phyloP scores from a whole-genome alignment of 2,113 vertebrate genomes.

The Baryphthengus martii region DNA sequence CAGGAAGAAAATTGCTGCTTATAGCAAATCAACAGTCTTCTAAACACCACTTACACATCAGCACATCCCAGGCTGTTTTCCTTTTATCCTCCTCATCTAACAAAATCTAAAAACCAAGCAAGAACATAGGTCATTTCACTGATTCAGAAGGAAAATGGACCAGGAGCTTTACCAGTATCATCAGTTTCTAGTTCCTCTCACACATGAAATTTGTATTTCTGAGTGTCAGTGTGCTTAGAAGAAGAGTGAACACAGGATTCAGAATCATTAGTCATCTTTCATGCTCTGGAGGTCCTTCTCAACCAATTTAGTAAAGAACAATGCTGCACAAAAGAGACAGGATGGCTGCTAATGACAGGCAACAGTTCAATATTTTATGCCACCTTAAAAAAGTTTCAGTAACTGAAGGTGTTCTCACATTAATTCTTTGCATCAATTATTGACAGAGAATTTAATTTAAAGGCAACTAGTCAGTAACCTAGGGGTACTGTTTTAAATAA shows the following conservation, averaged over 20 bases:
- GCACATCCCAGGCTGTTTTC: neutral
- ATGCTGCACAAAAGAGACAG: slow-evolving; percentile 74
- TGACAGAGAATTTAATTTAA: slow-evolving; percentile 98
- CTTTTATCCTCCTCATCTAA: neutral
- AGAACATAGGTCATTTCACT: neutral
- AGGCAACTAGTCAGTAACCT: slow-evolving; percentile 93
- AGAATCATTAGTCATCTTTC: slow-evolving; percentile 72
- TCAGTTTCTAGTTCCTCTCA: neutral
- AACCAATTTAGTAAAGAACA: slow-evolving; percentile 73
- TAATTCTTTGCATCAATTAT: slow-evolving; percentile 99
- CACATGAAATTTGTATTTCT: slow-evolving; percentile 33
- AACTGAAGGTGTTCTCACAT: slow-evolving; percentile 91
- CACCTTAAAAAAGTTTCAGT: slow-evolving; percentile 84
- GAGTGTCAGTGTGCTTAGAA: slow-evolving; percentile 58
- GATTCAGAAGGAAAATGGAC: neutral
- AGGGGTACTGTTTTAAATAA: slow-evolving; percentile 94
- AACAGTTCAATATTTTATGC: slow-evolving; percentile 83
- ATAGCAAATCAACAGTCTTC: neutral
- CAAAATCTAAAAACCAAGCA: neutral
- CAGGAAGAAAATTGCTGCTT: neutral
- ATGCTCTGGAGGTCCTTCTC: slow-evolving; percentile 76
- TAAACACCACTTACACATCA: neutral
- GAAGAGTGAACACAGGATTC: slow-evolving; percentile 34
- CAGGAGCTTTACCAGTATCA: neutral
- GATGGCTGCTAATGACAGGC: slow-evolving; percentile 74